Evolutionary conservation across 2,888 invertebrate genomes (phyloP), one percentile per base, ranked within the genome.

Genomic region (Drosophila nigricruria): DNA sequence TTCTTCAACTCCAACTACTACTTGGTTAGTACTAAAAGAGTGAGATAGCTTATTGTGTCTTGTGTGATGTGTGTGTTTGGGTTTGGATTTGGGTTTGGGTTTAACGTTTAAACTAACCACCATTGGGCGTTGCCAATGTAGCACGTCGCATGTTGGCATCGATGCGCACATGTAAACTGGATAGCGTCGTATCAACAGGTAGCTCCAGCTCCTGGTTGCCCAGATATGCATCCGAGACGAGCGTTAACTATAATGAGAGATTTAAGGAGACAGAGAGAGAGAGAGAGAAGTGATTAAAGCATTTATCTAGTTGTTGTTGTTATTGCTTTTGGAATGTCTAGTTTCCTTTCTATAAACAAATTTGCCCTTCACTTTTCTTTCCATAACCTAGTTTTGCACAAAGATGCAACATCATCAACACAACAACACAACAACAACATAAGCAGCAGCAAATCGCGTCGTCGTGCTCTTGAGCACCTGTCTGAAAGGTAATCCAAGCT

Each of bases 111-210:
- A 70, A 87, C 94, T 93, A 90, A 93, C 92, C 92, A 90, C 92
- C 93, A 92, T 92, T 87, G 91, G 94, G 92, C 91, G 93, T 91
- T 77, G 90, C 88, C 91, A 91, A 72, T 74, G 91, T 89, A 74
- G 91, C 92, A 79, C 82, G 81, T 73, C 92, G 82, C 90, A 93
- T 91, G 30, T 91, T 84, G 69, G 92, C 90, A 81, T 93, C 92
- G 67, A 92, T 91, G 85, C 91, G 92, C 4, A 93, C 91, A 79
- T 92, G 92, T 62, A 92, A 82, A 76, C 91, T 92, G 52, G 93
- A 91, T 36, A 93, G 73, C 47, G 93, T 92, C 27, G 92, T 92
- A 70, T 92, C 92, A 57, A 93, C 90, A 16, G 92, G 92, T 69
- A 92, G 79, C 62, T 92, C 92, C 68, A 92, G 69, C 70, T 92